A percentile compares a stretch with the other conserved stretches of the same genome.
These are phyloP conservation scores for Cyphomyrmex costatus DNA, from an alignment of 1,140 invertebrate species.

Conservation along the genomic window DNA sequence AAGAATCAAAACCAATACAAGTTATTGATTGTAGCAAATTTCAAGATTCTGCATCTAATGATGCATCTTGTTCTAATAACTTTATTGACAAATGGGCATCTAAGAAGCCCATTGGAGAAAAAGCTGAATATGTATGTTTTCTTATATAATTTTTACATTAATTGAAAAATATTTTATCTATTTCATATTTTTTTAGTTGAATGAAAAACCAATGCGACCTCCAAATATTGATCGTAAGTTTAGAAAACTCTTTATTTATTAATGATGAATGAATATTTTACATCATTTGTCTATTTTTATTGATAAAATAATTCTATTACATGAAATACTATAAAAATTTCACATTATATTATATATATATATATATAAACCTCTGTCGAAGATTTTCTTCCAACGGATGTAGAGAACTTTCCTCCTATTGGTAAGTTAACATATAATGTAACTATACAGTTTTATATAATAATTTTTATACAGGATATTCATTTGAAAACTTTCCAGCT, in stretches of 20 bases:
- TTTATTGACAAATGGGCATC: not conserved
- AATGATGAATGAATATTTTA: not conserved
- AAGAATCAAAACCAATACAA: constrained; percentile 10
- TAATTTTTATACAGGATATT: too few species aligned
- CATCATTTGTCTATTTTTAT: not conserved
- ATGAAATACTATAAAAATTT: not conserved
- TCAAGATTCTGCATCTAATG: not conserved
- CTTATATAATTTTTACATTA: constrained; percentile 11
- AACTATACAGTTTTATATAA: not conserved
- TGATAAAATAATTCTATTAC: not conserved
- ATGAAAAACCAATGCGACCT: constrained; percentile 35
- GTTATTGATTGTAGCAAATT: constrained; percentile 65
- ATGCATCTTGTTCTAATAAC: not conserved
- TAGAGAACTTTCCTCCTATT: constrained; percentile 39
- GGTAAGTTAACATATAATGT: constrained; percentile 33
- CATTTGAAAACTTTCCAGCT: too few species aligned
- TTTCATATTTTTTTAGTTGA: constrained; percentile 38
- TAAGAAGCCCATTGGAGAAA: not conserved
- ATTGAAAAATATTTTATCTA: constrained; percentile 18
- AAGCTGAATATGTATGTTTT: not conserved
- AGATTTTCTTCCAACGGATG: not conserved
- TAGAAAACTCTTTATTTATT: not conserved
- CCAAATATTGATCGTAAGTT: constrained; percentile 56
- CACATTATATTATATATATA: not conserved
- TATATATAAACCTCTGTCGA: not conserved